Base-by-base conservation (phyloP, 2,113 vertebrate species). In the Athene cunicularia region DNA sequence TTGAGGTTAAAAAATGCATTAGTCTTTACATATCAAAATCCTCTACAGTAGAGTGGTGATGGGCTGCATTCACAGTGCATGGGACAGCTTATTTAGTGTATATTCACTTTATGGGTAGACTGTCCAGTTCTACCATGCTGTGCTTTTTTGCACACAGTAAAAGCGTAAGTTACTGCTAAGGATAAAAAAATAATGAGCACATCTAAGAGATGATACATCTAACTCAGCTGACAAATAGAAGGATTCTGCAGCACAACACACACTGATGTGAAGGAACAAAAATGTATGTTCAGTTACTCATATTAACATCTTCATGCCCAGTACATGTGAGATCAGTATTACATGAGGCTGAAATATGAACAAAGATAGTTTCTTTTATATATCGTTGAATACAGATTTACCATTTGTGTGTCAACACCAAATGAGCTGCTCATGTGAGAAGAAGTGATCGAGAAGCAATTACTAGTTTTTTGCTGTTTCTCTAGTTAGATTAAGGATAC, bases 341-440 rank as follows among this genome's bases (percentile, higher is more conserved):
- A 24, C 30, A 87, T 16, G 11, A 77, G 33, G 30, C 50, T 85
- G 55, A 93, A 92, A 88, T 80, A 80, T 59, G 76, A 92, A 56
- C 37, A 84, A 66, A 71, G 39, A 27, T 33, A 56, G 20, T 58
- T 80, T 88, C 15, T 30, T 72, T 79, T 70, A 63, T 55, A 86
- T 30, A 49, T 6, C 11, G n/a, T 1, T 68, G 62, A 76, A 67
- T 45, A 32, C 5, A 86, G 64, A 71, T 26, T 93, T 87, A 77
- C 60, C 21, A 52, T 66, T 67, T 55, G 6, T 63, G 27, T 60
- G 30, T 74, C 52, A 64, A 86, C 93, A 75, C 5, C 33, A 83
- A 87, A 93, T 70, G 75, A 91, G 6, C 12, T 80, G 22, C 22
- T 93, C 4, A 35, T 35, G n/a, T 83, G 62, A 93, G 92, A 91